Evolutionary conservation across 2,888 invertebrate genomes (phyloP).

Genomic region (Dyspetes luteomarginatus): DNA sequence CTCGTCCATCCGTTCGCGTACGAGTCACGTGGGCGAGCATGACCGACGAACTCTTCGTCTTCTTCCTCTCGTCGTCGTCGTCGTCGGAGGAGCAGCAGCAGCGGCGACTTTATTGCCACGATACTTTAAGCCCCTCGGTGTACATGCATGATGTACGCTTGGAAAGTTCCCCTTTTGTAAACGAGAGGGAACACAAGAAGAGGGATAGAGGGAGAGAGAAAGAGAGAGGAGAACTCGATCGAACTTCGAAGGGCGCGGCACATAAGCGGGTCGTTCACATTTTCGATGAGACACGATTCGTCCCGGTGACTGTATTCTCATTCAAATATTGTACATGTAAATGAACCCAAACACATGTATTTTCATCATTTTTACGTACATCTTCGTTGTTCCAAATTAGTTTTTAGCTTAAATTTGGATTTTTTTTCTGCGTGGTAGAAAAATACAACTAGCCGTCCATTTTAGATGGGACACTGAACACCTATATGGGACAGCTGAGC

Average conservation of each 20-base stretch:
- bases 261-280: conserved; percentile 30
- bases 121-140: conserved; percentile 4
- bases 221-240: background rate
- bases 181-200: background rate
- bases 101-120: conserved; percentile 20
- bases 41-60: conserved; percentile 35
- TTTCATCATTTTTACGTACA: too few relatives aligned
- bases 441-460: too few relatives aligned
- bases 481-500: too few relatives aligned
- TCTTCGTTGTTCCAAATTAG: too few relatives aligned
- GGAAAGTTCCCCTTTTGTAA: background rate
- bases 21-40: conserved; percentile 48
- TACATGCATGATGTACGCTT: background rate
- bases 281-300: conserved; percentile 47
- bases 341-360: too few relatives aligned
- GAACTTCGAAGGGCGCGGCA: conserved; percentile 52
- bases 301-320: conserved; percentile 8
- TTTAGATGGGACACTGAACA: too few relatives aligned
- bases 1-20: conserved; percentile 14
- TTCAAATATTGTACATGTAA: background rate
- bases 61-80: conserved; percentile 1
- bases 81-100: background rate
- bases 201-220: too few relatives aligned
- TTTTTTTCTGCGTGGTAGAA: too few relatives aligned
- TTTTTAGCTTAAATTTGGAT: too few relatives aligned